Base-by-base conservation (phyloP, 64 coral and sea anemone species). In the Dendronephthya gigantea region DNA sequence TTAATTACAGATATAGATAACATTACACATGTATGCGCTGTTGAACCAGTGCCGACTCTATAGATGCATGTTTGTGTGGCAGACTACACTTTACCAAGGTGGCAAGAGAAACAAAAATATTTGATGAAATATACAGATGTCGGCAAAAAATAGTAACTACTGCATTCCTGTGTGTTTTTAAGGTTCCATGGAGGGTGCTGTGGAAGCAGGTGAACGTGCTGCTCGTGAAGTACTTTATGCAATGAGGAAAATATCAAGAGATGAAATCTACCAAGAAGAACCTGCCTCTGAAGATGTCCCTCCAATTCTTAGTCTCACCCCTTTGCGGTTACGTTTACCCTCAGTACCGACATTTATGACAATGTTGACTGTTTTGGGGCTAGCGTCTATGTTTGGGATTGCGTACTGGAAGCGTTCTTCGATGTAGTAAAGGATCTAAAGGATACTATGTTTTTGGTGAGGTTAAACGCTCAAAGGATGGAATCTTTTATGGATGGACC, bases 151-250 rank as follows among this genome's bases (percentile, higher is more conserved):
- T n/a, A n/a, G n/a, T n/a, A n/a, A n/a, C n/a, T n/a, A n/a, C n/a
- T n/a, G n/a, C n/a, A n/a, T n/a, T n/a, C n/a, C n/a, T n/a, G 25
- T 29, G 4, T 34, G 72, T 79, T 62, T 62, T 35, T 36, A 29
- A 79, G 72, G 72, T 1, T 79, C 34, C 36, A 79, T 79, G 72
- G 36, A 79, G 30, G 72, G 72, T 19, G 72, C 72, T 8, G 72
- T 79, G 28, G 72, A 79, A 37, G 72, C 72, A 28, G 72, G 72
- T 14, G 72, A 79, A 35, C 72, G 72, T 33, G 72, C 72, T 1
- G 72, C 72, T 29, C 72, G 72, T 39, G 72, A 79, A 35, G 72
- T 79, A 37, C 72, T 79, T 79, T 33, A 79, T 79, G 72, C 72
- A 6, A 79, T 79, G 72, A 39, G 22, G 7, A 34, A 36, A 36